phyloP scores from a whole-genome alignment of 2,113 vertebrate genomes.

The Galbula dea region DNA sequence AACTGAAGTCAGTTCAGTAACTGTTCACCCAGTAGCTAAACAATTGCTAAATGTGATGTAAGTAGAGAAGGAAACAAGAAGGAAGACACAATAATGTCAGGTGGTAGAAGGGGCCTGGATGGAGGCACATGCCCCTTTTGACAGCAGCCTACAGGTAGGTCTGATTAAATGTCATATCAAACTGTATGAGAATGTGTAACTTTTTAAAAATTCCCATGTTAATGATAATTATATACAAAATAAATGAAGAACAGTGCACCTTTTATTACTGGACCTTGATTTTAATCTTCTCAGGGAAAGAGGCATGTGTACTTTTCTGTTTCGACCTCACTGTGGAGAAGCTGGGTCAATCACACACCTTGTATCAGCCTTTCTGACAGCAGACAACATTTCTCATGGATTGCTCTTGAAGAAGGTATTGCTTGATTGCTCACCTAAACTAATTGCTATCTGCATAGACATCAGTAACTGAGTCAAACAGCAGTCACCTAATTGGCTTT shows the following conservation, averaged over 20 bases:
- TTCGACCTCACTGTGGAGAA: conserved; percentile 96
- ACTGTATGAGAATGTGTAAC: not conserved
- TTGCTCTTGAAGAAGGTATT: conserved; percentile 96
- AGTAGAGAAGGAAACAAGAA: not conserved
- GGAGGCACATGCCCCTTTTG: not conserved
- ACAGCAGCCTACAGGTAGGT: not conserved
- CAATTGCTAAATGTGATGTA: not conserved
- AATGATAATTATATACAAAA: not conserved
- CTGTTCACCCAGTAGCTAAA: not conserved
- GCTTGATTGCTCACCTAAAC: not conserved
- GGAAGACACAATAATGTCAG: not conserved
- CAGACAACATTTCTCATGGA: conserved; percentile 97
- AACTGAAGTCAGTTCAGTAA: not conserved
- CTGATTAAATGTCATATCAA: not conserved
- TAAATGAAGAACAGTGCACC: not conserved
- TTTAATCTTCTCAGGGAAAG: conserved; percentile 79
- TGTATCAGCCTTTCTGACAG: conserved; percentile 93
- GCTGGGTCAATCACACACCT: conserved; percentile 97
- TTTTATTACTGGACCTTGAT: not conserved
- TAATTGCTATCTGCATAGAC: not conserved
- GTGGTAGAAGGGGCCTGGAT: not conserved
- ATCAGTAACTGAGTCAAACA: not conserved
- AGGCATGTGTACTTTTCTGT: conserved; percentile 92
- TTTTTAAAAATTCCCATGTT: not conserved
- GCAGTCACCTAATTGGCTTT: not conserved